Conservation (phyloP, 1,140 invertebrate species). For the Ylistrum balloti region DNA sequence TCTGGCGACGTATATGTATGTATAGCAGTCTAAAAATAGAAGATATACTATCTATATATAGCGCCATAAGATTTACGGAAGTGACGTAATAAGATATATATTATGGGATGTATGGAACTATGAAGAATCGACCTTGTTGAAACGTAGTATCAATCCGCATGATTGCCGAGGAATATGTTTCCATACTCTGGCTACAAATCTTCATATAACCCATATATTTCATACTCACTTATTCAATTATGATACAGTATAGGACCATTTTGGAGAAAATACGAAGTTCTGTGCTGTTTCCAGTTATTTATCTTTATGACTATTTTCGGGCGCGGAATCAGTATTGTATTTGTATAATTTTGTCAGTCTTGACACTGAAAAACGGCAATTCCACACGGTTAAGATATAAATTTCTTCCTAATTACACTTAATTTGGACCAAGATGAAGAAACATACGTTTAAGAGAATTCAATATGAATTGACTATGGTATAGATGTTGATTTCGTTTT, state of each 20-base stretch:
- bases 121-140: background rate
- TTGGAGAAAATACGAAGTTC: too few species aligned
- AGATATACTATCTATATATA: background rate
- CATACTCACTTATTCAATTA: too few species aligned
- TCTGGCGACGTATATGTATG: too few species aligned
- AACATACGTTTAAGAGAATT: background rate
- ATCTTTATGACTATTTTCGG: background rate
- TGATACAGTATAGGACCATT: too few species aligned
- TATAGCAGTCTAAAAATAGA: background rate
- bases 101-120: background rate
- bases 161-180: background rate
- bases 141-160: background rate
- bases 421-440: background rate
- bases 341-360: background rate
- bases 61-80: background rate
- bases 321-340: background rate
- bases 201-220: too few species aligned
- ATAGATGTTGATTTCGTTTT: background rate
- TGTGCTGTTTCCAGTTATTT: background rate
- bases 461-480: background rate
- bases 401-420: background rate
- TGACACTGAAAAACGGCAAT: conserved; percentile 17
- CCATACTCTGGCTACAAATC: too few species aligned
- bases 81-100: background rate
- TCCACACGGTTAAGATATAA: conserved; percentile 2